Conservation (phyloP, 2,797 vertebrate species). For the Cheirogaleus major region DNA sequence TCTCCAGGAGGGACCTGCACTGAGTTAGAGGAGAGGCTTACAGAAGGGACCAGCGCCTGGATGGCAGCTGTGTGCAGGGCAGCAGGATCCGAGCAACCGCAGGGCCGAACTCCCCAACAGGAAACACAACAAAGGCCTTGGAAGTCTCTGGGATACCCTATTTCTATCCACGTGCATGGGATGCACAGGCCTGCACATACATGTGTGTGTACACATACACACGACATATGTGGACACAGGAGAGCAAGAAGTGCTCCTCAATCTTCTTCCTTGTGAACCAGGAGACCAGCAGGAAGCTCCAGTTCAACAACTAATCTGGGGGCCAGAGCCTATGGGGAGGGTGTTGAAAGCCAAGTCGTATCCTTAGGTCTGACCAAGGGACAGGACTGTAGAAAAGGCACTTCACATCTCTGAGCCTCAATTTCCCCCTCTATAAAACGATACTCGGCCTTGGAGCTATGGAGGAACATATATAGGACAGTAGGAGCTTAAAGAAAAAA, state of each 20-base stretch:
- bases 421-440: neutral
- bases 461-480: neutral
- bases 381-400: neutral
- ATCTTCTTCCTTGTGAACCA: neutral
- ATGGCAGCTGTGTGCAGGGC: fast-evolving
- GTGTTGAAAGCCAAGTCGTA: neutral
- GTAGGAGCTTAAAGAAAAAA: neutral
- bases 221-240: neutral
- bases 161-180: neutral
- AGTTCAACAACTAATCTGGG: neutral
- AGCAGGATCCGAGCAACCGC: neutral
- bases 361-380: neutral
- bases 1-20: neutral
- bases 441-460: neutral
- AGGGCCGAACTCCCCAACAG: neutral
- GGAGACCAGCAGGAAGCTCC: neutral
- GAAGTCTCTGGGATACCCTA: neutral
- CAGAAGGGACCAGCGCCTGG: neutral
- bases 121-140: neutral
- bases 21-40: neutral
- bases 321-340: neutral
- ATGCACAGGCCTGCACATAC: neutral
- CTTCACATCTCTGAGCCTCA: neutral
- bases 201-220: neutral
- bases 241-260: neutral